These are phyloP conservation scores for Charanyca ferruginea DNA, from an alignment of 2,888 invertebrate species.

Conservation along the genomic window DNA sequence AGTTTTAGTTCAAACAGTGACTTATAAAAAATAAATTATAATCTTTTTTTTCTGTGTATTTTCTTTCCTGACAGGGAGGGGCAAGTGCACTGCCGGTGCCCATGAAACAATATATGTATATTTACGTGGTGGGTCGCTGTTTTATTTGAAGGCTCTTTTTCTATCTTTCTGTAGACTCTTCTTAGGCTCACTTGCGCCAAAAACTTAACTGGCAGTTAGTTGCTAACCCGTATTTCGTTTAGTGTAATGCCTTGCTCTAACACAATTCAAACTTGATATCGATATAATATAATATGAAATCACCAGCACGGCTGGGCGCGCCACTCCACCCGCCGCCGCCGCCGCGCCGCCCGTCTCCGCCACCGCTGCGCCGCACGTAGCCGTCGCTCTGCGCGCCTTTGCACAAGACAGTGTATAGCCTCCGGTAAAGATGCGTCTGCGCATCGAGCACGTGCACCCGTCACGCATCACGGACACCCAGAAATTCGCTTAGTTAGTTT, in stretches of 20 bases:
- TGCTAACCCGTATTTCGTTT: too few species aligned
- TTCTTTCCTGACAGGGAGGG: too few species aligned
- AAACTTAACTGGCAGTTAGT: too few species aligned
- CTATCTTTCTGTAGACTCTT: too few species aligned
- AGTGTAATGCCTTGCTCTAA: conserved; percentile 5
- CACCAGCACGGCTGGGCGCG: neutral
- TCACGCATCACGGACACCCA: conserved; percentile 87
- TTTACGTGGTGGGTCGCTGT: too few species aligned
- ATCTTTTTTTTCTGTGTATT: too few species aligned
- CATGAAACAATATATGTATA: too few species aligned
- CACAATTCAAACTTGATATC: conserved; percentile 1
- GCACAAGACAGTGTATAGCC: conserved; percentile 50
- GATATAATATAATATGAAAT: neutral
- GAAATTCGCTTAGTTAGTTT: conserved; percentile 89
- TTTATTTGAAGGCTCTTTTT: too few species aligned
- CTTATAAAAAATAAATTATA: too few species aligned
- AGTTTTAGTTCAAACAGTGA: too few species aligned
- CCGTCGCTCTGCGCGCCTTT: conserved; percentile 12
- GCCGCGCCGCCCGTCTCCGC: neutral
- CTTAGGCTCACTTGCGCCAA: too few species aligned
- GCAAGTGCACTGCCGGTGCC: too few species aligned
- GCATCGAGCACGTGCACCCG: conserved; percentile 87
- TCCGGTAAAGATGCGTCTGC: conserved; percentile 78
- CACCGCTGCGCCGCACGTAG: neutral
- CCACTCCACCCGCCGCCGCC: neutral